A percentile compares a stretch with the other conserved stretches of the same genome.
phyloP scores from a whole-genome alignment of 2,888 invertebrate genomes.

The Apotomis betuletana region DNA sequence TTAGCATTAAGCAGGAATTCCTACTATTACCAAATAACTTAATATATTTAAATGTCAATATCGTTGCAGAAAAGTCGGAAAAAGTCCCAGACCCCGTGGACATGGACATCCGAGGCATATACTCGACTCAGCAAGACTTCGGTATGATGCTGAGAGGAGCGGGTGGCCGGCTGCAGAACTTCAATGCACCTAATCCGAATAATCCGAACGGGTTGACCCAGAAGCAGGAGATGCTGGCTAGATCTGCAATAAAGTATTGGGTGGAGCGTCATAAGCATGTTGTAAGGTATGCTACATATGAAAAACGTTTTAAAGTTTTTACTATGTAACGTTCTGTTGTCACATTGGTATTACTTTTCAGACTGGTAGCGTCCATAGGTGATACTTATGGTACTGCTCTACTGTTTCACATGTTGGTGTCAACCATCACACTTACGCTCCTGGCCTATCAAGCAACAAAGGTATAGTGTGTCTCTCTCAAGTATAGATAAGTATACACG shows the following conservation, averaged over 20 bases:
- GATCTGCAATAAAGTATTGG: slow-evolving; percentile 95
- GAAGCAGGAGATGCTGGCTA: slow-evolving; percentile 92
- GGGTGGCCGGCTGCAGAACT: slow-evolving; percentile 86
- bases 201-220: slow-evolving; percentile 91
- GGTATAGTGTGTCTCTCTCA: slow-evolving; percentile 66
- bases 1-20: too few species aligned
- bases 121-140: slow-evolving; percentile 90
- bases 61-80: slow-evolving; percentile 68
- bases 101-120: slow-evolving; percentile 88
- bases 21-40: neutral
- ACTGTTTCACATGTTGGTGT: slow-evolving; percentile 92
- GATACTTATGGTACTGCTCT: slow-evolving; percentile 93
- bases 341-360: slow-evolving; percentile 59
- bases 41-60: neutral
- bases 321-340: neutral
- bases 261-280: slow-evolving; percentile 95
- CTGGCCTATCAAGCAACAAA: slow-evolving; percentile 94
- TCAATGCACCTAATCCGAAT: slow-evolving; percentile 77
- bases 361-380: slow-evolving; percentile 91
- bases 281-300: slow-evolving; percentile 85
- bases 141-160: slow-evolving; percentile 88
- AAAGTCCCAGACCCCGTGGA: slow-evolving; percentile 82
- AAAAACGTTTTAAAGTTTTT: too few species aligned
- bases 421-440: slow-evolving; percentile 91
- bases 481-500: too few species aligned